These are phyloP conservation scores for Cetonia aurata DNA, from an alignment of 2,888 invertebrate genomes.

Conservation along the genomic window DNA sequence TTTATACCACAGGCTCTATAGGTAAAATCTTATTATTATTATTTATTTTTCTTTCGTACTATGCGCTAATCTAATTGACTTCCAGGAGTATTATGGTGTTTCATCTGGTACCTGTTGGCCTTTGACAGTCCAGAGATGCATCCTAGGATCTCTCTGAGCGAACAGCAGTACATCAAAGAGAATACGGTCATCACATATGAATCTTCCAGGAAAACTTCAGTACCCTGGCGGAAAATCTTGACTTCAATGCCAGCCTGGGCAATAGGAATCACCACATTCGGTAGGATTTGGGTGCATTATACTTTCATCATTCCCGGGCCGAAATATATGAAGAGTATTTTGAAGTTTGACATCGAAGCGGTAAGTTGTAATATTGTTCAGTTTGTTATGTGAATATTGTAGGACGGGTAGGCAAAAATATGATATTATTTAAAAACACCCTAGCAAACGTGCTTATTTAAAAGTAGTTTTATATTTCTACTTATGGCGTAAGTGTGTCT, in stretches of 20 bases:
- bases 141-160: constrained; percentile 75
- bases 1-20: constrained; percentile 78
- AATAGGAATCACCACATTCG: constrained; percentile 80
- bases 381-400: background rate
- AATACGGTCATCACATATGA: constrained; percentile 70
- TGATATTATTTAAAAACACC: no score
- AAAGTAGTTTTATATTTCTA: no score
- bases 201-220: constrained; percentile 67
- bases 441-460: no score
- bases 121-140: constrained; percentile 77
- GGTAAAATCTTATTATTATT: constrained; percentile 58
- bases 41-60: background rate
- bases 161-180: constrained; percentile 76
- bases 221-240: constrained; percentile 76
- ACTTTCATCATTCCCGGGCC: constrained; percentile 80
- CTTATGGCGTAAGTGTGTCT: background rate
- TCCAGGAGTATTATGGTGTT: constrained; percentile 71
- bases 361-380: constrained; percentile 58
- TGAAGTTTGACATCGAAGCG: constrained; percentile 77
- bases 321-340: constrained; percentile 77
- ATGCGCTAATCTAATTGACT: background rate
- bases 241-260: constrained; percentile 77
- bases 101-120: constrained; percentile 77
- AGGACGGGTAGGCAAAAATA: no score
- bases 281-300: constrained; percentile 82